These are phyloP conservation scores for Chalcis sispes DNA, from an alignment of 2,888 invertebrate genomes.

Conservation along the genomic window DNA sequence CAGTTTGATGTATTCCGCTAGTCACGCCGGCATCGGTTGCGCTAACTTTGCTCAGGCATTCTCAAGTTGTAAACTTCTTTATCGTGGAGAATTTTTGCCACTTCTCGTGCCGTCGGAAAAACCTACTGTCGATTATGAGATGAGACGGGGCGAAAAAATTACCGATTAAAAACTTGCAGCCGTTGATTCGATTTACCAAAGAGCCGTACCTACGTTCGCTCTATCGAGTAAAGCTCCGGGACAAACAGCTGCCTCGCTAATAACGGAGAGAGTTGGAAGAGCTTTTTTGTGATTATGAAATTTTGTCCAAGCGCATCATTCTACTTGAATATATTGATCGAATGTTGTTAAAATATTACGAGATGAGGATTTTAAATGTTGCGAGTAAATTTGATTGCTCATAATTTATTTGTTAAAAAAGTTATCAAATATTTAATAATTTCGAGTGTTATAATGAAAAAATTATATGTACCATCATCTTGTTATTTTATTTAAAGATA, in stretches of 20 bases:
- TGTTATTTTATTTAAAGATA: not conserved
- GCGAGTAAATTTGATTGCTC: too few species aligned
- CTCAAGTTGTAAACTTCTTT: not conserved
- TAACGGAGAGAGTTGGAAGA: not conserved
- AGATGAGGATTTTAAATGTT: not conserved
- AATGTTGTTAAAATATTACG: not conserved
- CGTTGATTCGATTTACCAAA: not conserved
- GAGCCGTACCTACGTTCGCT: too few species aligned
- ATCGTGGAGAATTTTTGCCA: too few species aligned
- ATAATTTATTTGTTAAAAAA: too few species aligned
- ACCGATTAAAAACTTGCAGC: conserved; percentile 6
- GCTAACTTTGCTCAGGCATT: not conserved
- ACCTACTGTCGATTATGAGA: not conserved
- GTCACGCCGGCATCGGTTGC: too few species aligned
- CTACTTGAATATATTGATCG: not conserved
- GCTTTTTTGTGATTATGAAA: too few species aligned
- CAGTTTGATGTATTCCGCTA: not conserved
- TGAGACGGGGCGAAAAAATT: not conserved
- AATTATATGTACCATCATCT: not conserved
- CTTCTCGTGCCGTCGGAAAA: too few species aligned
- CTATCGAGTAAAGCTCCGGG: not conserved
- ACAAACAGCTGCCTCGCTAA: not conserved
- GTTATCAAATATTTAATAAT: not conserved
- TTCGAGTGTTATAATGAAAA: not conserved
- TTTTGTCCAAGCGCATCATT: too few species aligned